phyloP scores from a whole-genome alignment of 2,113 vertebrate species.

The Dipodomys ordii region DNA sequence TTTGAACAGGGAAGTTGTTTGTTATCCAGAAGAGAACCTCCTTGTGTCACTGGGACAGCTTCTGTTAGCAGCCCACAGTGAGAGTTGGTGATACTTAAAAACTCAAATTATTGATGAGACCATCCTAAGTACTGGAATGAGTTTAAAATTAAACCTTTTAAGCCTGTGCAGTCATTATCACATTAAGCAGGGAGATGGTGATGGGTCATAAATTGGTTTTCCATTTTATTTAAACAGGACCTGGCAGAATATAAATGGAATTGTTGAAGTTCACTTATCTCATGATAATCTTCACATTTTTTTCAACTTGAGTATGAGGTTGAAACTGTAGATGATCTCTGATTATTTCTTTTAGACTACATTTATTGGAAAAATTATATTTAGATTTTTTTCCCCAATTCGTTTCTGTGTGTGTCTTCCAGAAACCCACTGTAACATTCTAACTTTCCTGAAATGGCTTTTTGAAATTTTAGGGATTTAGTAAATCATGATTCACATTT shows the following conservation, averaged over 20 bases:
- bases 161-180: constrained; percentile 55
- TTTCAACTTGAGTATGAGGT: background rate
- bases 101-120: constrained; percentile 52
- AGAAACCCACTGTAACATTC: constrained; percentile 21
- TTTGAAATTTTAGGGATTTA: constrained; percentile 32
- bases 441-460: background rate
- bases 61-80: constrained; percentile 14
- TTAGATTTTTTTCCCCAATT: background rate
- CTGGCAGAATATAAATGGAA: constrained; percentile 75
- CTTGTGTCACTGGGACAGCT: background rate
- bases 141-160: constrained; percentile 67
- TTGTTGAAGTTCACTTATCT: constrained; percentile 64
- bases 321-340: constrained; percentile 41
- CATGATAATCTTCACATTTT: constrained; percentile 61
- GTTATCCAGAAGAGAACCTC: background rate
- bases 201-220: constrained; percentile 69
- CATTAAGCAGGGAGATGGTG: constrained; percentile 61
- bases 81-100: constrained; percentile 63
- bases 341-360: constrained; percentile 3
- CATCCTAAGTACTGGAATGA: constrained; percentile 59
- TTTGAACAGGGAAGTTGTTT: background rate
- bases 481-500: background rate
- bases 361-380: constrained; percentile 1
- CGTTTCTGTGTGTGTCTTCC: constrained; percentile 16
- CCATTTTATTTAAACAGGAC: constrained; percentile 75